These are phyloP conservation scores for Cerceris ruficornis DNA, from an alignment of 2,888 invertebrate species.

Conservation along the genomic window DNA sequence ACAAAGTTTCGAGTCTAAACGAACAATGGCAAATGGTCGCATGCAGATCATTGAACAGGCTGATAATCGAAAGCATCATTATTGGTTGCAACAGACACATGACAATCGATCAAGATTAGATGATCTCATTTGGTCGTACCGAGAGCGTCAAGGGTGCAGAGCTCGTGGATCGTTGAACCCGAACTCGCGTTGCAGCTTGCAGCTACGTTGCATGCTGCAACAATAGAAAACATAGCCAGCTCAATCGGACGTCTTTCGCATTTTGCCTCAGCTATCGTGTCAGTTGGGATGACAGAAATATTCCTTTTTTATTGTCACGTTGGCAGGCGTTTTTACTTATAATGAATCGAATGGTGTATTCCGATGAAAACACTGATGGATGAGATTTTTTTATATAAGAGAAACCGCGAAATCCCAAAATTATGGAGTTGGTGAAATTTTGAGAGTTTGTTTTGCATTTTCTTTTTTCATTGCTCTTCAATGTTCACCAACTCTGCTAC, in stretches of 20 bases:
- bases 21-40: neutral
- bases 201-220: conserved; percentile 78
- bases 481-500: too few relatives aligned
- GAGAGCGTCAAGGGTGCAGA: conserved; percentile 77
- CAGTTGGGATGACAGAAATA: neutral
- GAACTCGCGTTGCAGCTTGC: conserved; percentile 65
- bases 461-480: too few relatives aligned
- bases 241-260: neutral
- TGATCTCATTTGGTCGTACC: conserved; percentile 69
- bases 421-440: too few relatives aligned
- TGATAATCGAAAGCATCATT: neutral
- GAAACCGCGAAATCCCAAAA: too few relatives aligned
- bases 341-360: too few relatives aligned
- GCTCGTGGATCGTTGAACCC: conserved; percentile 73
- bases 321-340: too few relatives aligned
- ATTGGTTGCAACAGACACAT: neutral
- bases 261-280: neutral
- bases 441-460: too few relatives aligned
- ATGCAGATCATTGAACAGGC: conserved; percentile 13
- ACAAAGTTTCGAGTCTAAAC: too few relatives aligned
- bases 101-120: conserved; percentile 22
- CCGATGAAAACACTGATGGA: too few relatives aligned
- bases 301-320: neutral
- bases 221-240: conserved; percentile 64
- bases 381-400: too few relatives aligned